Conservation (phyloP, 2,113 vertebrate species). For the Cyprinus carpio region DNA sequence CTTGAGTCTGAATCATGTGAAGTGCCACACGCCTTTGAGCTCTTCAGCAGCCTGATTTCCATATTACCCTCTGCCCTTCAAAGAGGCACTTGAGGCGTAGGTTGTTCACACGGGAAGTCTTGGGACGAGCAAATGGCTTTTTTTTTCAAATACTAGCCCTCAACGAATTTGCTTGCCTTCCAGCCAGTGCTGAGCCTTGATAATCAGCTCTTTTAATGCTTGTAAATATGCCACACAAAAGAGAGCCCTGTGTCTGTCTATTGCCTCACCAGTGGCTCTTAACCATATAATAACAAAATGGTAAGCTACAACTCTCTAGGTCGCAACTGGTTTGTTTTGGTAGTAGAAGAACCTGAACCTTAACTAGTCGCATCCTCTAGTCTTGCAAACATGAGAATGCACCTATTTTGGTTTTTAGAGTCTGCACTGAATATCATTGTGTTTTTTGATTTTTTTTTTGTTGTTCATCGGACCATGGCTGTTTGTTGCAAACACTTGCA, state of each 20-base stretch:
- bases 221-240: constrained; percentile 75
- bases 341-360: not conserved
- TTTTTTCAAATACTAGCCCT: constrained; percentile 80
- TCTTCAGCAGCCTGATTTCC: constrained; percentile 67
- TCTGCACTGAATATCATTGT: too few relatives aligned
- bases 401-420: too few relatives aligned
- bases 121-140: constrained; percentile 78
- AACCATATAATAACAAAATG: not conserved
- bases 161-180: constrained; percentile 76
- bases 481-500: not conserved
- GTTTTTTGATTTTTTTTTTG: too few relatives aligned
- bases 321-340: not conserved
- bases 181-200: constrained; percentile 64
- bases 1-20: not conserved
- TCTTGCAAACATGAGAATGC: too few relatives aligned
- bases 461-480: too few relatives aligned
- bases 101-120: constrained; percentile 76
- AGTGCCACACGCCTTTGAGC: not conserved
- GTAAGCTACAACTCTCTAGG: not conserved
- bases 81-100: constrained; percentile 71
- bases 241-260: constrained; percentile 29
- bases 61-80: constrained; percentile 74
- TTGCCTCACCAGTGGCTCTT: constrained; percentile 19
- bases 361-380: too few relatives aligned
- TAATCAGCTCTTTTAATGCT: constrained; percentile 78